phyloP scores from a whole-genome alignment of 2,888 invertebrate species.

The Matsumyia berberina region DNA sequence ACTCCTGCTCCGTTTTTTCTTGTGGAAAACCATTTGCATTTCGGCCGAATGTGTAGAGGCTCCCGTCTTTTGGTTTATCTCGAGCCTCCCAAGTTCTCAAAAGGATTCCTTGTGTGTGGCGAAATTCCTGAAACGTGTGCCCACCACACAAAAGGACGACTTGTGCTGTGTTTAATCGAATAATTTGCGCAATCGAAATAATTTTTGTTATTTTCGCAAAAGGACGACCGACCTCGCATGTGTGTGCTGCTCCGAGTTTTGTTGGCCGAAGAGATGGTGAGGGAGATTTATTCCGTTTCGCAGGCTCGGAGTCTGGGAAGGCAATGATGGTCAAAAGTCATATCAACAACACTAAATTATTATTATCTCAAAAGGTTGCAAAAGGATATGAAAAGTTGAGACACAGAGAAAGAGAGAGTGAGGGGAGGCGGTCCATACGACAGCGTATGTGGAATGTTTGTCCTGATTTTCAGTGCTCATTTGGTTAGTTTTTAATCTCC shows the following conservation, averaged over 20 bases:
- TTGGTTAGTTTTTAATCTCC: constrained; percentile 62
- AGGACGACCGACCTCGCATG: constrained; percentile 31
- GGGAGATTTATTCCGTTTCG: constrained; percentile 67
- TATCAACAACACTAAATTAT: constrained; percentile 85
- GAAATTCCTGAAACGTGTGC: constrained; percentile 60
- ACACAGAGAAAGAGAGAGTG: constrained; percentile 1
- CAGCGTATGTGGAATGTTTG: constrained; percentile 61
- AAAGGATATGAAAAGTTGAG: constrained; percentile 71
- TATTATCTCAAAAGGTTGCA: constrained; percentile 85
- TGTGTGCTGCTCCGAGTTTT: constrained; percentile 54
- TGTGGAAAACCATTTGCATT: constrained; percentile 51
- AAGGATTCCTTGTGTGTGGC: constrained; percentile 58
- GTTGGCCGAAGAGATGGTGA: constrained; percentile 27
- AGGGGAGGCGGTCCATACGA: constrained; percentile 1
- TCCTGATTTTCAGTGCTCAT: constrained; percentile 63
- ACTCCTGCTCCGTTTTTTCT: constrained; percentile 30
- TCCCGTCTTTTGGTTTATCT: constrained; percentile 54
- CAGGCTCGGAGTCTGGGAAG: constrained; percentile 82
- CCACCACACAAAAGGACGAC: constrained; percentile 50
- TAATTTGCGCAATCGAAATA: constrained; percentile 83
- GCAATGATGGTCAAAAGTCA: constrained; percentile 85
- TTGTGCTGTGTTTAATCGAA: constrained; percentile 81
- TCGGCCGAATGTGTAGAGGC: constrained; percentile 1
- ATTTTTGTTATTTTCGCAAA: constrained; percentile 78
- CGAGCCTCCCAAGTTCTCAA: constrained; percentile 51